Evolutionary conservation across 2,113 vertebrate species (phyloP), one percentile per base, ranked within the genome.

Genomic region (Lepus timidus): DNA sequence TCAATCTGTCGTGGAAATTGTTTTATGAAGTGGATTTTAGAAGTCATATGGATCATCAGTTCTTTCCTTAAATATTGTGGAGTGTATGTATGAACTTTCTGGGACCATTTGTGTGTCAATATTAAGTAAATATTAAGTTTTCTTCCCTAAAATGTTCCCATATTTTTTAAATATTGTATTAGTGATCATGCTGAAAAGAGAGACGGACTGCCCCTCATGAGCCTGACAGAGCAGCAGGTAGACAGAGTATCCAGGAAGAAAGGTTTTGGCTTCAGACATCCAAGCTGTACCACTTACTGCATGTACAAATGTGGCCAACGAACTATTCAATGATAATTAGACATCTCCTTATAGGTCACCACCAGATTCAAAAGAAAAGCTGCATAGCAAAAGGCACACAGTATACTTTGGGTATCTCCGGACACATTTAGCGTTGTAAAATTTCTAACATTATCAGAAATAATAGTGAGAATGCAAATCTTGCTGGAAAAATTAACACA

Each of bases 391-490:
- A 4, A 51, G 55, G 19, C 20, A 82, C 2, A 87, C 20, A 14
- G 29, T 71, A 78, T 27, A n/a, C 8, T 78, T 85, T 90, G 11
- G 20, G 23, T 31, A 19, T n/a, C 14, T 87, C 74, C 70, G 31
- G 13, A 58, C 14, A 76, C 2, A 49, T 11, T 78, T 68, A n/a
- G 36, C 22, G 51, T 70, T 36, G 80, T 11, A 33, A 85, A 65
- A 71, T 68, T 51, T 51, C 82, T 70, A 16, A 9, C 13, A 23
- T 73, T 25, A 88, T 55, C 14, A 83, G 17, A 92, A 94, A 78
- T 39, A 82, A 78, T 31, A 92, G n/a, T 65, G 29, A 85, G 89
- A 81, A 88, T 65, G 12, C 71, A 94, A 70, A 70, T 61, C 36
- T 73, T 64, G 29, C 33, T 67, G 49, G 19, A 96, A 92, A 19